Evolutionary conservation across 1,140 invertebrate genomes (phyloP).

Genomic region (Berghia stephanieae): DNA sequence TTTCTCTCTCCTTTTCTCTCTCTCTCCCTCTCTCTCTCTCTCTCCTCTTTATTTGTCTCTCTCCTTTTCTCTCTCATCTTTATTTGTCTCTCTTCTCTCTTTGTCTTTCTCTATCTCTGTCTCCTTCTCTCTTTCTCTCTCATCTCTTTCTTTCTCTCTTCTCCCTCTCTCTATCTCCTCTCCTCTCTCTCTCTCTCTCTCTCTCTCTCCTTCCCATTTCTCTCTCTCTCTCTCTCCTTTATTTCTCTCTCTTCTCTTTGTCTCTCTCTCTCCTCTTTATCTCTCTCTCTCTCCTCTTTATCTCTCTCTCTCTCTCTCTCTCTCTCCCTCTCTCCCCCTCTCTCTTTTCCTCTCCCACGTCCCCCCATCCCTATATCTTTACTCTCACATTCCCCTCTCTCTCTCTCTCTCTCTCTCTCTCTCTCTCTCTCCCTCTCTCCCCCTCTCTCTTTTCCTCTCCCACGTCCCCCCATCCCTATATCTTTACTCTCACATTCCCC

Average conservation of each 20-base stretch:
- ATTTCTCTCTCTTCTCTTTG: no score
- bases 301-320: constrained; percentile 7
- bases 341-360: background rate
- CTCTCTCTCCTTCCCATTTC: background rate
- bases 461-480: background rate
- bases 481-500: background rate
- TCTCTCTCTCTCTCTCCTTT: background rate
- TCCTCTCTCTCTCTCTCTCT: background rate
- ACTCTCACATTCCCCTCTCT: no score
- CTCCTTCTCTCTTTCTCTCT: background rate
- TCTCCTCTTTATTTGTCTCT: no score
- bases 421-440: constrained; percentile 14
- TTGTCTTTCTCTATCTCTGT: constrained; percentile 9
- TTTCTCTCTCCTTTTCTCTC: background rate
- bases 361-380: no score
- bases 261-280: no score
- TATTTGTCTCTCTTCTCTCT: constrained; percentile 5
- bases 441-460: background rate
- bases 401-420: constrained; percentile 9
- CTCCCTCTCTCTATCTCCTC: background rate
- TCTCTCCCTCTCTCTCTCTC: no score
- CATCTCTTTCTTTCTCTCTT: background rate
- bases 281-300: no score
- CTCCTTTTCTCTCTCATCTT: no score
- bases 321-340: background rate